Base-by-base conservation (phyloP, 1,140 invertebrate genomes). In the Bombus sylvicola region DNA sequence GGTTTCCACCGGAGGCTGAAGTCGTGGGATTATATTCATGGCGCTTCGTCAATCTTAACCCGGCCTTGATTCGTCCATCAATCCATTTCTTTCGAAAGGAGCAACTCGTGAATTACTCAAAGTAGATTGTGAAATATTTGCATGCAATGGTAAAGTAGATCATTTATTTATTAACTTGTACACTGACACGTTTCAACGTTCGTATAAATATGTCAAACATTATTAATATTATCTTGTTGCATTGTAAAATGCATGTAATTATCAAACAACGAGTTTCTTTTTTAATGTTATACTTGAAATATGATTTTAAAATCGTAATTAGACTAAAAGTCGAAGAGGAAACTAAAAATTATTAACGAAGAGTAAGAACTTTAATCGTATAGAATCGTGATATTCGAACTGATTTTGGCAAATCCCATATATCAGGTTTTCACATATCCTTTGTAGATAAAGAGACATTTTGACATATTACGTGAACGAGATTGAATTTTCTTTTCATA, bases 1-100 rank as follows among this genome's bases (percentile, higher is more conserved):
- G 89, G 87, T 90, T 90, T 86, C 57, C 78, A 64, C 34, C 68
- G 25, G 69, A 68, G 83, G 57, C n/a, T 85, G 34, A 74, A 59
- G 69, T 68, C 57, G 22, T 74, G 77, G 59, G 69, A 85, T 81
- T 85, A 85, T 43, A 37, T 59, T 64, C 59, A 28, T 43, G 78
- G 69, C 83, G 47, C 77, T 81, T 81, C 68, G 37, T 72, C 39
- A 34, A 85, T 79, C 68, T 69, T 41, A 72, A 9, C 81, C 37
- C 57, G 68, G 53, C 57, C 68, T 47, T 80, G 64, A 34, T 53
- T 73, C 34, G 10, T 22, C 43, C 68, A 13, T 53, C 47, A 18
- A 71, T 84, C 39, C 62, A 28, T 79, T 79, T 57, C 22, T 68
- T 13, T 15, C 31, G 34, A 34, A 64, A 62, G 37, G 25, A 64